Conservation (phyloP, 2,888 invertebrate genomes). For the Matsumyia berberina region DNA sequence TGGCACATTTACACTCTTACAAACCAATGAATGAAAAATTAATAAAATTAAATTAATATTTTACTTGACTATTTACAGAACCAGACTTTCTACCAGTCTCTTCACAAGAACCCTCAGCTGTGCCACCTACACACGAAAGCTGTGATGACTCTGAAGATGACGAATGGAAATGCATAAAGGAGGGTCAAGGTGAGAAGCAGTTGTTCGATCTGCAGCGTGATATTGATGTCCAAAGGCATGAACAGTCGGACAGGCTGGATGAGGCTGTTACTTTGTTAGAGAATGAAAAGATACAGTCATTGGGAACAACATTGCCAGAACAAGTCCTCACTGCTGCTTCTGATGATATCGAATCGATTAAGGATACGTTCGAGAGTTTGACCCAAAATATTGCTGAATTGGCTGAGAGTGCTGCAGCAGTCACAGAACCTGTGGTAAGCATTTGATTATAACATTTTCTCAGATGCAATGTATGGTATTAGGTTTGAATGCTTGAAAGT, state of each 20-base stretch:
- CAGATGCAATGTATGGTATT: neutral
- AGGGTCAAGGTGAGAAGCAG: slow-evolving; percentile 85
- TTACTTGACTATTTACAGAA: slow-evolving; percentile 40
- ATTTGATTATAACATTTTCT: neutral
- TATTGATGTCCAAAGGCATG: slow-evolving; percentile 60
- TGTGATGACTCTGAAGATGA: slow-evolving; percentile 86
- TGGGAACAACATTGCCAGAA: slow-evolving; percentile 38
- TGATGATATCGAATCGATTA: slow-evolving; percentile 48
- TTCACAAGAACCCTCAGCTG: slow-evolving; percentile 62
- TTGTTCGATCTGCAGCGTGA: slow-evolving; percentile 58
- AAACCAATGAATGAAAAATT: neutral
- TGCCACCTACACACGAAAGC: slow-evolving; percentile 68
- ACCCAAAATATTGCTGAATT: slow-evolving; percentile 61
- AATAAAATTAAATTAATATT: neutral
- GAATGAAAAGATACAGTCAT: slow-evolving; percentile 25
- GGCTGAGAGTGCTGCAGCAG: slow-evolving; percentile 47
- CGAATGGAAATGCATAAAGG: slow-evolving; percentile 94
- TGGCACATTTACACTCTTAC: neutral
- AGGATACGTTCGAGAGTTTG: slow-evolving; percentile 48
- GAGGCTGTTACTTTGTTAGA: slow-evolving; percentile 26
- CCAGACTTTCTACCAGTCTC: slow-evolving; percentile 42
- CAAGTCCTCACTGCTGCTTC: slow-evolving; percentile 43
- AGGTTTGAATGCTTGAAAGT: no score
- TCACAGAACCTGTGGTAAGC: slow-evolving; percentile 38
- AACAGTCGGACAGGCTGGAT: no score